phyloP scores from a whole-genome alignment of 2,888 invertebrate genomes.

The Apamea monoglypha region DNA sequence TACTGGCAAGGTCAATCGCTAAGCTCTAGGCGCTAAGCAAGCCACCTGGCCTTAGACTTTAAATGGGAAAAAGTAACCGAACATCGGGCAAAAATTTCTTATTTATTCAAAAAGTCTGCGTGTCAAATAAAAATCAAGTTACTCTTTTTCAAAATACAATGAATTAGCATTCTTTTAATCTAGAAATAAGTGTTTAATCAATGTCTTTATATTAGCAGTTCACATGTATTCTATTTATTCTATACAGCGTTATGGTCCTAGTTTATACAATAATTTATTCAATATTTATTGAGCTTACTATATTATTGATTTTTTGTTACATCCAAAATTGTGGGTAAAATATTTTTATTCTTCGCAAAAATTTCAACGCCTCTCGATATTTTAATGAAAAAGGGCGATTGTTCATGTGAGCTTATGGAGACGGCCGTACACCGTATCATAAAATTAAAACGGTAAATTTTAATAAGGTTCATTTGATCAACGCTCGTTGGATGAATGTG shows the following conservation, averaged over 20 bases:
- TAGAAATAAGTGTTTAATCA: conserved; percentile 31
- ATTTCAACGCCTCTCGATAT: not conserved
- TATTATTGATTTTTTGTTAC: conserved; percentile 55
- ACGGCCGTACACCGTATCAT: conserved; percentile 32
- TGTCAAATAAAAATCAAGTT: not conserved
- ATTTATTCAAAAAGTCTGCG: not conserved
- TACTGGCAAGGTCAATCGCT: no score
- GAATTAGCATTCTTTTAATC: not conserved
- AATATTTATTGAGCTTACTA: conserved; percentile 62
- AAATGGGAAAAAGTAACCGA: not conserved
- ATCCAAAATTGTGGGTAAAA: conserved; percentile 40
- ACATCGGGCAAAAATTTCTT: not conserved
- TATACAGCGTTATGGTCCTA: conserved; percentile 68
- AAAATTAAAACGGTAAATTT: conserved; percentile 65
- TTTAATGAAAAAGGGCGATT: conserved; percentile 33
- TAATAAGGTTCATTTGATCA: conserved; percentile 55
- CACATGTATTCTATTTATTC: conserved; percentile 55
- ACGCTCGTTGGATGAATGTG: conserved; percentile 43
- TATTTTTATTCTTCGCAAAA: conserved; percentile 12
- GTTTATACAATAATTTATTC: conserved; percentile 66
- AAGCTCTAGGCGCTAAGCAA: no score
- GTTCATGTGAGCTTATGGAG: conserved; percentile 22
- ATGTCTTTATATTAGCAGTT: conserved; percentile 44
- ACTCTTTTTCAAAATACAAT: conserved; percentile 13
- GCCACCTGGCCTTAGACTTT: not conserved